Percentiles rank a stretch among this genome's conserved stretches.
Evolutionary conservation across 2,113 vertebrate genomes (phyloP).

Genomic region (Pseudorectes ferrugineus): DNA sequence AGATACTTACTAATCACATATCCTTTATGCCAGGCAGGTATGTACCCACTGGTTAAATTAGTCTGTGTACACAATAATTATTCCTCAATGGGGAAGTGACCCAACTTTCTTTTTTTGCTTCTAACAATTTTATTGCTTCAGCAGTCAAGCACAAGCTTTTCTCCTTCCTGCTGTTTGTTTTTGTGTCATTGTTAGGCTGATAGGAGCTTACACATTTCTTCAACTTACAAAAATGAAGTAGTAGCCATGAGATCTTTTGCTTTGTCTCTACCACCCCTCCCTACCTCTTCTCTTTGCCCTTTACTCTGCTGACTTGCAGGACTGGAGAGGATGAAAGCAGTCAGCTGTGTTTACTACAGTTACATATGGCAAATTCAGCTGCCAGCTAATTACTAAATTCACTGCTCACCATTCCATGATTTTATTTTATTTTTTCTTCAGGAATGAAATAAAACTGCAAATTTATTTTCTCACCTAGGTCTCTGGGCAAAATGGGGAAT

Average conservation of each 20-base stretch:
- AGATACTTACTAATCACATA: neutral
- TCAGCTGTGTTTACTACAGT: neutral
- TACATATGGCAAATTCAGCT: neutral
- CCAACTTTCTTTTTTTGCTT: neutral
- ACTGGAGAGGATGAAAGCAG: neutral
- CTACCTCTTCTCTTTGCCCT: neutral
- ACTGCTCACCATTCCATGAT: neutral
- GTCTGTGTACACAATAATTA: neutral
- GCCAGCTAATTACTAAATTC: neutral
- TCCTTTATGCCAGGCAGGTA: neutral
- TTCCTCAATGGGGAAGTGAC: neutral
- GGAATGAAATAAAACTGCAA: neutral
- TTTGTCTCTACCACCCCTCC: neutral
- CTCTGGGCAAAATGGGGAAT: conserved; percentile 82
- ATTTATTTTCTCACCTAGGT: conserved; percentile 36
- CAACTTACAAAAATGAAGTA: neutral
- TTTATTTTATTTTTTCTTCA: neutral
- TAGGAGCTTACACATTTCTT: neutral
- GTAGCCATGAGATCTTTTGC: neutral
- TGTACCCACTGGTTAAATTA: neutral
- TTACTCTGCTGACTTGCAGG: neutral
- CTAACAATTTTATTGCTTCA: neutral
- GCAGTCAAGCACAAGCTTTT: neutral
- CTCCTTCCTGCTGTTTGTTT: neutral
- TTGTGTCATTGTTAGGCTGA: neutral